phyloP scores from a whole-genome alignment of 64 coral and sea anemone species.

The Actinia equina region DNA sequence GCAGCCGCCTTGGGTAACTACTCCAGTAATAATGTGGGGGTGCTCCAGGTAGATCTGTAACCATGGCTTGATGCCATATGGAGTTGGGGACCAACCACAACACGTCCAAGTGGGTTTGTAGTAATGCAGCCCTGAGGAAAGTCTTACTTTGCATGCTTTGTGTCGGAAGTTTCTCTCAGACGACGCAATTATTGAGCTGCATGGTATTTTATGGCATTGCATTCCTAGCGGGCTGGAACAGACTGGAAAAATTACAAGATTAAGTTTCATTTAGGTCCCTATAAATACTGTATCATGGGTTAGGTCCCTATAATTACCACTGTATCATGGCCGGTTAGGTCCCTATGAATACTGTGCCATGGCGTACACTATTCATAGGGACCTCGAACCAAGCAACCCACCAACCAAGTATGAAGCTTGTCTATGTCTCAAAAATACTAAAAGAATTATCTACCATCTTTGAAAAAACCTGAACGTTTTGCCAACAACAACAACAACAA shows the following conservation, averaged over 20 bases:
- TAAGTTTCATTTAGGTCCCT: not conserved
- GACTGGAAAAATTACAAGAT: not conserved
- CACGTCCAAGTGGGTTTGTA: slow-evolving; percentile 5
- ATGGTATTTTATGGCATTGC: slow-evolving; percentile 21
- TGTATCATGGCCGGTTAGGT: too few relatives aligned
- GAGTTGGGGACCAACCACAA: slow-evolving; percentile 36
- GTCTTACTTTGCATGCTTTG: slow-evolving; percentile 11
- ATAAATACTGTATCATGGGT: too few relatives aligned
- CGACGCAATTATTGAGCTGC: slow-evolving; percentile 33
- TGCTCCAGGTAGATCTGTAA: slow-evolving; percentile 5
- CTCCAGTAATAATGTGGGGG: slow-evolving; percentile 16
- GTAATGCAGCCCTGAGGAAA: slow-evolving; percentile 1
- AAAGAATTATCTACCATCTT: too few relatives aligned
- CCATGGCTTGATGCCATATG: slow-evolving; percentile 35
- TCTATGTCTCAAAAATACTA: too few relatives aligned
- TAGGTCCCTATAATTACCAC: too few relatives aligned
- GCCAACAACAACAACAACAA: not conserved
- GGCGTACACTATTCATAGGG: too few relatives aligned
- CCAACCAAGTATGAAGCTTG: too few relatives aligned
- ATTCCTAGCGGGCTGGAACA: slow-evolving; percentile 32
- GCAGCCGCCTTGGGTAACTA: slow-evolving; percentile 55
- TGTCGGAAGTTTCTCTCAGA: slow-evolving; percentile 19
- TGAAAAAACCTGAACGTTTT: too few relatives aligned
- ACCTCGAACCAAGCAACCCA: too few relatives aligned
- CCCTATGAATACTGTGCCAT: too few relatives aligned